phyloP scores from a whole-genome alignment of 2,888 invertebrate genomes.

The Phrixothrix hirtus region DNA sequence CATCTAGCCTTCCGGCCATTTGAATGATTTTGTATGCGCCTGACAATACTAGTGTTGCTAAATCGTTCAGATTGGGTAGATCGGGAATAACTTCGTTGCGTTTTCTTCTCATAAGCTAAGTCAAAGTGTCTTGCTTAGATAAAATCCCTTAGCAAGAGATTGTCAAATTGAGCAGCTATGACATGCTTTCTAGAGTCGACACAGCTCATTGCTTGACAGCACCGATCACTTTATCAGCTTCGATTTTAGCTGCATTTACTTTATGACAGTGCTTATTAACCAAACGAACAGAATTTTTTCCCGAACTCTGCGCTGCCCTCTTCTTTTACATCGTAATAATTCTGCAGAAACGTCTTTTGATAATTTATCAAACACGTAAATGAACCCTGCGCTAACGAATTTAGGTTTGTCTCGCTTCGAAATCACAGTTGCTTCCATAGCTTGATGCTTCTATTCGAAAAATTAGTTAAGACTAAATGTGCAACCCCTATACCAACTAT shows the following conservation, averaged over 20 bases:
- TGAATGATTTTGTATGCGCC: no score
- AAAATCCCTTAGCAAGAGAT: no score
- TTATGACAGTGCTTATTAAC: neutral
- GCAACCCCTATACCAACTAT: no score
- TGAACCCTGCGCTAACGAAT: neutral
- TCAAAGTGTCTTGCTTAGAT: no score
- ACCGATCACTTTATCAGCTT: no score
- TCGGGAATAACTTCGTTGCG: no score
- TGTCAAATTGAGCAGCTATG: neutral
- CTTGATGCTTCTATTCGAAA: no score
- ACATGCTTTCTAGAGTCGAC: neutral
- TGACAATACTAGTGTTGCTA: no score
- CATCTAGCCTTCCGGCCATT: no score
- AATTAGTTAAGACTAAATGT: no score
- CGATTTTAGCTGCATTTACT: neutral
- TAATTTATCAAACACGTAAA: neutral
- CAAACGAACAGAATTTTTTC: neutral
- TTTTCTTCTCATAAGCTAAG: no score
- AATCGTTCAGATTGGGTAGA: no score
- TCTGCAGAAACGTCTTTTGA: neutral
- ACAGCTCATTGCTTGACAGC: neutral
- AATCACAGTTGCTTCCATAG: neutral
- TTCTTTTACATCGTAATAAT: neutral
- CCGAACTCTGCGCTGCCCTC: neutral
- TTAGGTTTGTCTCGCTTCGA: neutral